Percentiles rank a stretch among this genome's conserved stretches.
Evolutionary conservation across 2,113 vertebrate genomes (phyloP).

Genomic region (Lepisosteus oculatus): DNA sequence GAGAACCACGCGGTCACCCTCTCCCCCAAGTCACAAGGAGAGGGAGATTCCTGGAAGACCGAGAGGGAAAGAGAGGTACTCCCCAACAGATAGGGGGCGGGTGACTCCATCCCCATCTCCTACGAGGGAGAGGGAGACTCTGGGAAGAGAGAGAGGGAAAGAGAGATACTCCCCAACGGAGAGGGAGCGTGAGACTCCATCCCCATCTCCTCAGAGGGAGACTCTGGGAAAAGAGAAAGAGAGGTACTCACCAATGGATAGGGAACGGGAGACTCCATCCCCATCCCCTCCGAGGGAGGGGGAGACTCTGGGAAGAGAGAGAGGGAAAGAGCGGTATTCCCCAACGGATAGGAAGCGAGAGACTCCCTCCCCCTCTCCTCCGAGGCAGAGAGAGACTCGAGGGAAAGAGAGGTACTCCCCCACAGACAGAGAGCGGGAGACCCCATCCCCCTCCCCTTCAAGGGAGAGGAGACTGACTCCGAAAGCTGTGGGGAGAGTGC

Average conservation of each 20-base stretch:
- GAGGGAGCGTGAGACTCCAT: neutral
- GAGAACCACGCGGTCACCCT: constrained; percentile 39
- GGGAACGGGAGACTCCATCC: constrained; percentile 30
- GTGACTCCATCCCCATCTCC: constrained; percentile 52
- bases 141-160: constrained; percentile 33
- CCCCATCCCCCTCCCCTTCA: constrained; percentile 58
- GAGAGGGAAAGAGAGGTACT: constrained; percentile 1
- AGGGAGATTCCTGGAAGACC: neutral
- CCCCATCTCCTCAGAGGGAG: neutral
- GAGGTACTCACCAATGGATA: constrained; percentile 11
- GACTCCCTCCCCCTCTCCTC: constrained; percentile 10
- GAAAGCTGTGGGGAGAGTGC: constrained; percentile 36
- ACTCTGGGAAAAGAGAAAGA: neutral
- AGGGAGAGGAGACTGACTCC: constrained; percentile 36
- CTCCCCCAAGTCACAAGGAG: constrained; percentile 18
- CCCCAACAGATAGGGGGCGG: constrained; percentile 15
- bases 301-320: constrained; percentile 37
- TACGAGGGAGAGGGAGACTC: constrained; percentile 46
- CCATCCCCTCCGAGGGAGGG: constrained; percentile 58
- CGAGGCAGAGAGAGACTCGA: constrained; percentile 5
- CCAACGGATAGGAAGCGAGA: neutral
- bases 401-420: neutral
- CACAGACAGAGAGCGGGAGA: constrained; percentile 11
- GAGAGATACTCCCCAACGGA: neutral
- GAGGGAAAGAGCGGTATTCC: constrained; percentile 11